Evolutionary conservation across 1,140 invertebrate genomes (phyloP), one percentile per base, ranked within the genome.

Genomic region (Olivierus martensii): DNA sequence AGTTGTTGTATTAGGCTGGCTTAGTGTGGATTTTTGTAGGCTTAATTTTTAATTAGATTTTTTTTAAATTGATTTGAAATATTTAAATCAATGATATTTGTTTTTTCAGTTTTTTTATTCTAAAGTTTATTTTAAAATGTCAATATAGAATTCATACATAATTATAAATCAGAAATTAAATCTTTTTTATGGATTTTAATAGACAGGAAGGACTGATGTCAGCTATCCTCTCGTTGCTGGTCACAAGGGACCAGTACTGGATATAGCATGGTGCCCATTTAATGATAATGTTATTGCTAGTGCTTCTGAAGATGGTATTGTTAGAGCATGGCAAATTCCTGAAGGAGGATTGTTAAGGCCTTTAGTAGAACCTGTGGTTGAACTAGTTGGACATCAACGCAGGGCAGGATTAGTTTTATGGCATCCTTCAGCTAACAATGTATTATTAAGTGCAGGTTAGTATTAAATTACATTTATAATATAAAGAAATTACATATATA

Each of bases 261-360:
- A 99, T 71, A 93, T 99, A 59, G 87, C 92, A 3, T 99, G 92
- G 92, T 96, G 92, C 72, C 95, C 94, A 2, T 93, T 97, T 72
- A 95, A 98, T 68, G 93, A 98, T 70, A 92, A 97, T 73, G 85
- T 99, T 46, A 99, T 99, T 64, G 96, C 96, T 11, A 93, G 88
- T 56, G 92, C 88, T 22, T 96, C 92, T 0, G 96, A 99, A 71
- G 96, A 99, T 71, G 95, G 90, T 67, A 87, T 94, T 5, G 87
- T 97, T 34, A 95, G 95, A 76, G 82, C 96, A 36, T 97, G 93
- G 93, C 87, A 95, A 71, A 96, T 99, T 66, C 94, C 94, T 3
- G 93, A 99, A 64, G 79, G 82, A 18, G 93, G 94, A 4, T 62
- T 80, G 3, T 62, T 47, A 49, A 63, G 75, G 61, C 92, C 88